These are phyloP conservation scores for Scolopax mira DNA, from an alignment of 2,113 vertebrate genomes.

Conservation along the genomic window DNA sequence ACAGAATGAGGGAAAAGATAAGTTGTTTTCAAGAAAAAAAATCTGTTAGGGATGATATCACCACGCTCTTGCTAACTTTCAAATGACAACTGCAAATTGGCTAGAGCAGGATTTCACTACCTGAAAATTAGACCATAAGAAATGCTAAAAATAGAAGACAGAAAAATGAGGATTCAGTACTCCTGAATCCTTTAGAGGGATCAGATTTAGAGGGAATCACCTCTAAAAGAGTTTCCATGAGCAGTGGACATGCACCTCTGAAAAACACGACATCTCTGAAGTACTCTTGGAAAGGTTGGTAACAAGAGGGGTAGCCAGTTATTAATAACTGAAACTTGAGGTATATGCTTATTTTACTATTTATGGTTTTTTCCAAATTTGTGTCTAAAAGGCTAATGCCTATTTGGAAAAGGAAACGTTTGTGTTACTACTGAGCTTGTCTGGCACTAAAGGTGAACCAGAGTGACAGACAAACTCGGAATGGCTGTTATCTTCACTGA, in stretches of 20 bases:
- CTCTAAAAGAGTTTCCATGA: not conserved
- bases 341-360: not conserved
- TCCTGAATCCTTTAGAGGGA: too few relatives aligned
- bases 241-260: not conserved
- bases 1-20: not conserved
- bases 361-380: not conserved
- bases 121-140: not conserved
- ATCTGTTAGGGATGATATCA: not conserved
- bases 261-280: not conserved
- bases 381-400: not conserved
- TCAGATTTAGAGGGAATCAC: not conserved
- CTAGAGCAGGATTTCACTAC: not conserved
- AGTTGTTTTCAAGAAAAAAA: not conserved
- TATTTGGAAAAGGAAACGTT: not conserved
- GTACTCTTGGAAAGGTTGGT: not conserved
- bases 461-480: not conserved
- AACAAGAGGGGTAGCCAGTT: not conserved
- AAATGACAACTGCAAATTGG: not conserved
- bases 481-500: not conserved
- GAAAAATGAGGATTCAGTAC: not conserved
- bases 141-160: not conserved
- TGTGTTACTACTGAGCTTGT: not conserved
- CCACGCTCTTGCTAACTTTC: not conserved
- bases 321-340: not conserved
- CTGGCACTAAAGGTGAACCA: not conserved